Evolutionary conservation across 1,140 invertebrate genomes (phyloP).

Genomic region (Caerostris extrusa): DNA sequence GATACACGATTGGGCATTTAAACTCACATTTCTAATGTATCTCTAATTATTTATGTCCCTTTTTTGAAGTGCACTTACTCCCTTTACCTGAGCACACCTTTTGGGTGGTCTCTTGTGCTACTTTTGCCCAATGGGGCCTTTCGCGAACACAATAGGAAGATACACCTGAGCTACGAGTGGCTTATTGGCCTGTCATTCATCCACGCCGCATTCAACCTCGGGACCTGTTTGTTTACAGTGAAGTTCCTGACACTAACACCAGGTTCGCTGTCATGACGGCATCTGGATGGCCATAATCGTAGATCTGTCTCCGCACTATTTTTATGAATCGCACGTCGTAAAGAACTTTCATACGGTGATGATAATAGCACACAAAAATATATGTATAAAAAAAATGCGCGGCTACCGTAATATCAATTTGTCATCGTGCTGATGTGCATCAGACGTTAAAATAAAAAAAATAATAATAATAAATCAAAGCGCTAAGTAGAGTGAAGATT

Average conservation of each 20-base stretch:
- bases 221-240: conserved; percentile 22
- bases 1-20: conserved; percentile 28
- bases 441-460: neutral
- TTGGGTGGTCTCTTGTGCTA: conserved; percentile 65
- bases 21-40: conserved; percentile 49
- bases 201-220: neutral
- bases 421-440: neutral
- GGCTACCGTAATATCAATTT: neutral
- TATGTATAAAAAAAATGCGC: neutral
- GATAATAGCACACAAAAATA: neutral
- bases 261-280: neutral
- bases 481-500: too few species aligned
- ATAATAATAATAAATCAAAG: too few species aligned
- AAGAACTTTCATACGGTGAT: conserved; percentile 24
- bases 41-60: conserved; percentile 73
- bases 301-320: neutral
- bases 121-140: conserved; percentile 58
- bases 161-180: conserved; percentile 49
- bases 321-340: conserved; percentile 59
- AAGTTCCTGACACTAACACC: neutral
- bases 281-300: neutral
- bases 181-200: neutral
- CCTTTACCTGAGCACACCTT: conserved; percentile 74
- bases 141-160: conserved; percentile 72
- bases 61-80: neutral